Base-by-base conservation (phyloP, 2,888 invertebrate species). In the Drosophila glabriapex region DNA sequence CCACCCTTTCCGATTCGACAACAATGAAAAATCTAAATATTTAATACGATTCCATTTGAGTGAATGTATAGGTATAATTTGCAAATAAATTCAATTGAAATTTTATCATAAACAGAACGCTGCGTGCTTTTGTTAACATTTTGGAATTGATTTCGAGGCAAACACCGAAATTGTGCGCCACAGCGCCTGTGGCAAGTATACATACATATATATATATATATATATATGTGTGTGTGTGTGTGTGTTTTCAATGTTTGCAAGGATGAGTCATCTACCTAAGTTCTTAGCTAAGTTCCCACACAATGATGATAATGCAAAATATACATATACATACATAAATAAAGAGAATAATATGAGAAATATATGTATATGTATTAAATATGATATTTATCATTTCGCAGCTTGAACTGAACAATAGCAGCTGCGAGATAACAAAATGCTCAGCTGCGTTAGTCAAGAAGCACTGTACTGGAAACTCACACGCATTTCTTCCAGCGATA, bases 1-100 rank as follows among this genome's bases (percentile, higher is more conserved):
- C 22, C 37, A 19, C 41, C 12, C 50, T 6, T 28, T 19, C 22
- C 31, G 28, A 25, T 56, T 50, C 37, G 6, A 37, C 16, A 70
- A 78, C 50, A 63, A 56, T 75, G 72, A 85, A 76, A 76, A 84
- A 87, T 86, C 68, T 46, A 75, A 86, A 82, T 71, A 84, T 82
- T 87, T 91, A 73, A 86, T 86, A 84, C 80, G 82, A 89, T 91
- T 82, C 76, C 76, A 73, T 78, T 73, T 67, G 35, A n/a, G 43
- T 43, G 52, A 55, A 76, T 87, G 53, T 76, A 74, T 76, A 67
- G 58, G 62, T 70, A 70, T 55, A 72, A 61, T 58, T 71, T 78
- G 85, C 83, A 67, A 88, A 88, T 64, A 83, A 85, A 81, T 81
- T 78, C 81, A 77, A 86, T 86, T 85, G 72, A 75, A 75, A 77